phyloP scores from a whole-genome alignment of 2,113 vertebrate species.

The Cephalopholis sonnerati region DNA sequence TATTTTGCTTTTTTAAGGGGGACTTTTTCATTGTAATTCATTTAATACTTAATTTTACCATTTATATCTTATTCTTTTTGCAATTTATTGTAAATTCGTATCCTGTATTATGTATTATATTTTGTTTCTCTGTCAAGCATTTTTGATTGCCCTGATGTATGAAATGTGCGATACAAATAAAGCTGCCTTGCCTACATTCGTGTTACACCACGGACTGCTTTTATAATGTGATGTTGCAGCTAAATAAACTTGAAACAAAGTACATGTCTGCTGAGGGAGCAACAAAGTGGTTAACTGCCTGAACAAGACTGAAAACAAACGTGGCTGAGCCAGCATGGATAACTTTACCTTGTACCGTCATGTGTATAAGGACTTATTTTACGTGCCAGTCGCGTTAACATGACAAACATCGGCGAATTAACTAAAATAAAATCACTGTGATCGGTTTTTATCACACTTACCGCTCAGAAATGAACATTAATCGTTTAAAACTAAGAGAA shows the following conservation, averaged over 20 bases:
- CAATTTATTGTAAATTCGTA: no score
- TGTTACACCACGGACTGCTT: not conserved
- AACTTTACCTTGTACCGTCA: not conserved
- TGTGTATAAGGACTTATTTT: not conserved
- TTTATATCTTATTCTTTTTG: no score
- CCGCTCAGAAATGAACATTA: constrained; percentile 17
- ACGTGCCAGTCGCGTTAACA: not conserved
- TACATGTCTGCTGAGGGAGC: not conserved
- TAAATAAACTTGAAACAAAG: not conserved
- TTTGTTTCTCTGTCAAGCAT: no score
- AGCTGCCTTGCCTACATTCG: no score
- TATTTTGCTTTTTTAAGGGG: no score
- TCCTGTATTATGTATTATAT: no score
- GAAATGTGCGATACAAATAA: no score
- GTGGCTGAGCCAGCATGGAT: constrained; percentile 53
- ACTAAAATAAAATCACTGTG: rapidly evolving
- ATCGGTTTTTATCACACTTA: constrained; percentile 18
- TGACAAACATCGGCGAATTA: rapidly evolving
- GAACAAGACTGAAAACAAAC: constrained; percentile 53
- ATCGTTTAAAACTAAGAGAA: not conserved
- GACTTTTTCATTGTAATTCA: no score
- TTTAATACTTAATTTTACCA: no score
- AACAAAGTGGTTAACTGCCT: not conserved
- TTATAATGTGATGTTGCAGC: not conserved
- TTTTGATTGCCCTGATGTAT: no score